Evolutionary conservation across 1,140 invertebrate genomes (phyloP).

Genomic region (Zophobas morio): DNA sequence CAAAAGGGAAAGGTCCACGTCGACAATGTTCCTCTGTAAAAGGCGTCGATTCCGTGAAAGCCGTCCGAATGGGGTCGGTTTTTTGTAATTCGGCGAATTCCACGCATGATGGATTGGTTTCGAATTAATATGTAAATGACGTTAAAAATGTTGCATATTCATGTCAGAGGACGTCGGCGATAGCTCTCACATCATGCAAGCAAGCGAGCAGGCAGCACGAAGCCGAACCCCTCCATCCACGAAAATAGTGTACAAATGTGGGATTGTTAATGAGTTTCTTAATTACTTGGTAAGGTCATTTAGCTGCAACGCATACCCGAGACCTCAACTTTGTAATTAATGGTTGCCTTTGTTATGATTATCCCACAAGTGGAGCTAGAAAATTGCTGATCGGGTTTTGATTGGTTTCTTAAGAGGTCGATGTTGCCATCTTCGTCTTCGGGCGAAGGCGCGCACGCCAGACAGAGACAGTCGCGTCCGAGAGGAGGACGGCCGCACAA

Average conservation of each 20-base stretch:
- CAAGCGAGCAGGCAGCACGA: background rate
- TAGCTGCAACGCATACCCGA: constrained; percentile 53
- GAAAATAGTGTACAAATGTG: constrained; percentile 54
- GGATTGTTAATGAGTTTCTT: constrained; percentile 63
- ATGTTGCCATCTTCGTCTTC: constrained; percentile 27
- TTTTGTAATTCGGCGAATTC: background rate
- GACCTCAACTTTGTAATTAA: constrained; percentile 63
- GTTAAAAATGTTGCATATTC: constrained; percentile 3
- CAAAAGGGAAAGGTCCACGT: too few relatives aligned
- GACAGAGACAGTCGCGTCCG: constrained; percentile 46
- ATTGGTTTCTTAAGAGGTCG: constrained; percentile 63
- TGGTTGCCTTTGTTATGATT: constrained; percentile 64
- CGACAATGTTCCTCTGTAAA: too few relatives aligned
- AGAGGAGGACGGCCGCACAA: constrained; percentile 57
- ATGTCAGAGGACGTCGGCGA: background rate
- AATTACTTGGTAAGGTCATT: constrained; percentile 62
- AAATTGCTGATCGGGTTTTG: constrained; percentile 64
- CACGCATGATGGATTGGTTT: constrained; percentile 18
- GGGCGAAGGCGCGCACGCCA: constrained; percentile 3
- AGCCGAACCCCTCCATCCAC: background rate
- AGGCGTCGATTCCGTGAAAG: too few relatives aligned
- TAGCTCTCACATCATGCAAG: too few relatives aligned
- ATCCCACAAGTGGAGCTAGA: constrained; percentile 63
- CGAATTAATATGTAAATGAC: constrained; percentile 34
- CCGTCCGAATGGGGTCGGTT: background rate